Conservation (phyloP, 2,797 vertebrate genomes). For the Semaprochilodus insignis region DNA sequence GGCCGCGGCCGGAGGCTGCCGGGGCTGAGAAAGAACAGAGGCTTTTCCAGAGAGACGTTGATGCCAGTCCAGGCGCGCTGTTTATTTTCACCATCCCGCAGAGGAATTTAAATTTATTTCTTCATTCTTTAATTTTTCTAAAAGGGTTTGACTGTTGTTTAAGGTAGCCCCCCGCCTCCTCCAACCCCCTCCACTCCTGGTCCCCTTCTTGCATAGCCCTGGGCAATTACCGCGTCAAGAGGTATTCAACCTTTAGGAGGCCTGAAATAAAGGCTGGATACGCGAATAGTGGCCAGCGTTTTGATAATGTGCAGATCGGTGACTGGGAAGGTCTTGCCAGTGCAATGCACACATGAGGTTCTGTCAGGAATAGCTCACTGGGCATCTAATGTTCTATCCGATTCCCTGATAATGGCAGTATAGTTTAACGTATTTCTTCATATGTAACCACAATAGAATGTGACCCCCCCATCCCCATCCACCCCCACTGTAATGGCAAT, state of each 20-base stretch:
- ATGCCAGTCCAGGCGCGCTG: slow-evolving; percentile 92
- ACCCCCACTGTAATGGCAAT: slow-evolving; percentile 70
- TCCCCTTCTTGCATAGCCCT: slow-evolving; percentile 42
- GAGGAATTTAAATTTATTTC: slow-evolving; percentile 99
- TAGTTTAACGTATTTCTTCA: not conserved
- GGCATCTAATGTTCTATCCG: not conserved
- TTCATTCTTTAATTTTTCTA: slow-evolving; percentile 82
- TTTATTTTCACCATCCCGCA: slow-evolving; percentile 98
- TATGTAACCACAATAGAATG: slow-evolving; percentile 59
- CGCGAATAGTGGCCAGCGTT: not conserved
- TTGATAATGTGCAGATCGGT: not conserved
- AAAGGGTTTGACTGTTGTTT: slow-evolving; percentile 73
- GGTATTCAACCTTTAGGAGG: slow-evolving; percentile 79
- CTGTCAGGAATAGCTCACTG: not conserved
- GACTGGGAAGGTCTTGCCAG: not conserved
- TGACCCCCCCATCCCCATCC: slow-evolving; percentile 64
- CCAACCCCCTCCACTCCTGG: slow-evolving; percentile 65
- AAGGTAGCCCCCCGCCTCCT: slow-evolving; percentile 79
- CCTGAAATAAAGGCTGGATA: slow-evolving; percentile 52
- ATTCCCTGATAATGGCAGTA: not conserved
- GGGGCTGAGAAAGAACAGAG: slow-evolving; percentile 89
- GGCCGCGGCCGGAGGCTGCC: slow-evolving; percentile 69
- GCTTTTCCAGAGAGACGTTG: slow-evolving; percentile 84
- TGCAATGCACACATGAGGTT: not conserved
- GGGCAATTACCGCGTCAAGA: slow-evolving; percentile 94